Percentiles rank a stretch among this genome's conserved stretches.
phyloP scores from a whole-genome alignment of 2,797 vertebrate species.

The Myiothlypis coronata region DNA sequence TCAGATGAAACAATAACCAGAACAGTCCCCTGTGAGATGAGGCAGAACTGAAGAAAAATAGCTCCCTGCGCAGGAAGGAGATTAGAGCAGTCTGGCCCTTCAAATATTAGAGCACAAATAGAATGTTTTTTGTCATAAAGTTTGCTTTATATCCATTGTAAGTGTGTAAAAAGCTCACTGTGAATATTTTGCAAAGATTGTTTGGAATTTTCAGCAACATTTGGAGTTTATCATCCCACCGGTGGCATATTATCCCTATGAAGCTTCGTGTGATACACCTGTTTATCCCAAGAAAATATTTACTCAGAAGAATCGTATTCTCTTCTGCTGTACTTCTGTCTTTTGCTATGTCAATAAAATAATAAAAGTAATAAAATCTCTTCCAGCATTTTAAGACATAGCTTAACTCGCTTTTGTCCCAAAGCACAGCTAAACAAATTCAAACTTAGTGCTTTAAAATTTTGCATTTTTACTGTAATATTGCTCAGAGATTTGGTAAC shows the following conservation, averaged over 20 bases:
- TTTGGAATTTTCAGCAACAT: not conserved
- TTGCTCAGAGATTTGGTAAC: not conserved
- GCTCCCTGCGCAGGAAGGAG: not conserved
- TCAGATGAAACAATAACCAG: not conserved
- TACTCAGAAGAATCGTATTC: not conserved
- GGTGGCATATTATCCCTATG: not conserved
- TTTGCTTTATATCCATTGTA: not conserved
- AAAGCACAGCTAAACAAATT: not conserved
- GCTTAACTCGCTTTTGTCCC: not conserved
- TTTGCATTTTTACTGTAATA: not conserved
- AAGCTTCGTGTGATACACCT: not conserved
- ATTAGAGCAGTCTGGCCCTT: not conserved
- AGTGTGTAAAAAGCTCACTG: not conserved
- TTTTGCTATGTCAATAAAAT: not conserved
- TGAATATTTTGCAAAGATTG: not conserved
- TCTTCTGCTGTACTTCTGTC: not conserved
- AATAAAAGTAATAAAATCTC: not conserved
- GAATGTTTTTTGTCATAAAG: not conserved
- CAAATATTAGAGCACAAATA: not conserved
- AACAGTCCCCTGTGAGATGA: not conserved
- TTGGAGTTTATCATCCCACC: not conserved
- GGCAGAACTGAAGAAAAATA: not conserved
- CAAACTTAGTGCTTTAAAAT: not conserved
- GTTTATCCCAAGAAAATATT: not conserved
- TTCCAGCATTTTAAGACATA: not conserved